Conservation (phyloP, 2,797 vertebrate species). For the Adelosebastes latens region DNA sequence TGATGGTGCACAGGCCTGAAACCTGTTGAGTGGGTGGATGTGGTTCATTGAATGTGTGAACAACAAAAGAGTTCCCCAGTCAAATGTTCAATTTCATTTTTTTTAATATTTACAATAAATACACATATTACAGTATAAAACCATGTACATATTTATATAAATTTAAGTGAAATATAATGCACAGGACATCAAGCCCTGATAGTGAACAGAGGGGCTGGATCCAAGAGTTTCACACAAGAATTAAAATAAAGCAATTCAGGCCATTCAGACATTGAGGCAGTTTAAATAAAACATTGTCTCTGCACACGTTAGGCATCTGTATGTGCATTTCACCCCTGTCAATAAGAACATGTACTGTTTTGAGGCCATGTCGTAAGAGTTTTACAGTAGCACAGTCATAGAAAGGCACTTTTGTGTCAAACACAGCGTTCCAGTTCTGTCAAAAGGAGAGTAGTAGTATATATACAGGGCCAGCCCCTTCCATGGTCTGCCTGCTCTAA, state of each 20-base stretch:
- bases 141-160: conserved; percentile 87
- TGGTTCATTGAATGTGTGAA: conserved; percentile 56
- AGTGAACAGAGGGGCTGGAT: conserved; percentile 89
- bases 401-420: conserved; percentile 85
- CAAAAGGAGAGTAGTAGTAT: conserved; percentile 75
- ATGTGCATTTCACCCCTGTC: conserved; percentile 77
- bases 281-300: conserved; percentile 89
- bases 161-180: conserved; percentile 88
- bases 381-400: conserved; percentile 83
- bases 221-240: conserved; percentile 76
- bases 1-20: conserved; percentile 47
- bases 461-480: conserved; percentile 85
- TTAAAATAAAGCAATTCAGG: conserved; percentile 58
- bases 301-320: conserved; percentile 69
- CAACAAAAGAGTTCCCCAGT: conserved; percentile 9
- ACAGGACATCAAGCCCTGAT: conserved; percentile 94
- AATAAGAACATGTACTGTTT: conserved; percentile 62
- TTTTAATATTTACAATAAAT: conserved; percentile 94
- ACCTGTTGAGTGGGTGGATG: conserved; percentile 59
- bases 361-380: conserved; percentile 62
- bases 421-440: conserved; percentile 83
- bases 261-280: conserved; percentile 81
- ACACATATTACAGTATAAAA: conserved; percentile 93
- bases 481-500: conserved; percentile 75
- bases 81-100: conserved; percentile 68